Evolutionary conservation across 2,113 vertebrate genomes (phyloP), one percentile per base, ranked within the genome.

Genomic region (Oenanthe oenanthe): DNA sequence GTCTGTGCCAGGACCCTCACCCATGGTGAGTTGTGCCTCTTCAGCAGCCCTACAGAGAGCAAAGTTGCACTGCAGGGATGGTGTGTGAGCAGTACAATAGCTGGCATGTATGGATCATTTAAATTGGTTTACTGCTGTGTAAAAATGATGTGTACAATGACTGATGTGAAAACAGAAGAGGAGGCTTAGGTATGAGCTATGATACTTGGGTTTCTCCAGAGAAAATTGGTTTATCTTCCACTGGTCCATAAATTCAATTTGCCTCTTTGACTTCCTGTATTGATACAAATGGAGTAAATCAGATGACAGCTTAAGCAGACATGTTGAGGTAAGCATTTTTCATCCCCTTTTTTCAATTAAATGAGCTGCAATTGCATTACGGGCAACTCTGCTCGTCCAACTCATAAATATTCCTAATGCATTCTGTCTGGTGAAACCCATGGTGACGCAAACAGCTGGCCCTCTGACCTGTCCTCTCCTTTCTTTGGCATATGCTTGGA

Each of bases 331-430:
- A 97, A 98, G 96, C 95, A 94, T 95, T 96, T 96, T 96, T 97
- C 97, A 98, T 98, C 97, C 97, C 96, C 94, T 94, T 98, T 98
- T 98, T 98, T 98, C 98, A 98, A 98, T 99, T 98, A 98, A 97
- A 98, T 96, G 95, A 97, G 96, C 96, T 97, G 95, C 97, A 99
- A 99, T 99, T 98, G 97, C 98, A 99, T 99, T 99, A 99, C 42
- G 4, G 98, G 95, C 95, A 97, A 97, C 98, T 98, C 97, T 98
- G 97, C 97, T 98, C 97, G 76, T 76, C 85, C 97, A 97, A 94
- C 97, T 98, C 98, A 98, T 99, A 98, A 99, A 99, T 99, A 99
- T 98, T 97, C 96, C 92, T 96, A 97, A 96, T 97, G 95, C 75
- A 63, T 95, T 96, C 96, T 98, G 98, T 98, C 98, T 97, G 93